Evolutionary conservation across 1,140 invertebrate species (phyloP).

Genomic region (Papilio xuthus): DNA sequence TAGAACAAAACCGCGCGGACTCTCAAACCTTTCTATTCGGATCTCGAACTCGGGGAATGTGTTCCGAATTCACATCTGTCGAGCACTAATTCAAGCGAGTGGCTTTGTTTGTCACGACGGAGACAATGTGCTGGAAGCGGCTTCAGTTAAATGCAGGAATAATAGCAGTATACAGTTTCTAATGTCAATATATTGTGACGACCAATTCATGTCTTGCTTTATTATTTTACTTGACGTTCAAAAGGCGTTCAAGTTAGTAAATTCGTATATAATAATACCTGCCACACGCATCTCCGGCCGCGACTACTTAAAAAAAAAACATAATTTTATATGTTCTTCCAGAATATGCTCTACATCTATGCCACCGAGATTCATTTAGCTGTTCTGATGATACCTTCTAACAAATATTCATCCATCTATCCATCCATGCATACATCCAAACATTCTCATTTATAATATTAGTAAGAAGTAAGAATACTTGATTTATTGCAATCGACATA

Average conservation of each 20-base stretch:
- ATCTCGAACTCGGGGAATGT: slow-evolving; percentile 55
- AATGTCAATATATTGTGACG: not conserved
- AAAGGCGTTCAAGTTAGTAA: not conserved
- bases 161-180: not conserved
- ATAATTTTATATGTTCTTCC: too few species aligned
- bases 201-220: not conserved
- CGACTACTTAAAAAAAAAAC: too few species aligned
- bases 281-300: too few species aligned
- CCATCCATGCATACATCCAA: too few species aligned
- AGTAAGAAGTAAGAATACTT: too few species aligned
- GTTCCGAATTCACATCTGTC: slow-evolving; percentile 60
- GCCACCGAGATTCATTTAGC: too few species aligned
- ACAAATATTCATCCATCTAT: too few species aligned
- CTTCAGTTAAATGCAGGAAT: slow-evolving; percentile 16
- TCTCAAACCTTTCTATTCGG: slow-evolving; percentile 54
- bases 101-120: slow-evolving; percentile 36
- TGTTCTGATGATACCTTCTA: too few species aligned
- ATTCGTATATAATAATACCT: too few species aligned
- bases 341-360: too few species aligned
- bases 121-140: slow-evolving; percentile 8
- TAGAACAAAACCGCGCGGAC: slow-evolving; percentile 37
- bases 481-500: not conserved
- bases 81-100: slow-evolving; percentile 61
- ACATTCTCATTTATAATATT: too few species aligned
- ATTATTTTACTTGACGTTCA: not conserved